These are phyloP conservation scores for Ornithoptera alexandrae DNA, from an alignment of 2,888 invertebrate species.

Conservation along the genomic window DNA sequence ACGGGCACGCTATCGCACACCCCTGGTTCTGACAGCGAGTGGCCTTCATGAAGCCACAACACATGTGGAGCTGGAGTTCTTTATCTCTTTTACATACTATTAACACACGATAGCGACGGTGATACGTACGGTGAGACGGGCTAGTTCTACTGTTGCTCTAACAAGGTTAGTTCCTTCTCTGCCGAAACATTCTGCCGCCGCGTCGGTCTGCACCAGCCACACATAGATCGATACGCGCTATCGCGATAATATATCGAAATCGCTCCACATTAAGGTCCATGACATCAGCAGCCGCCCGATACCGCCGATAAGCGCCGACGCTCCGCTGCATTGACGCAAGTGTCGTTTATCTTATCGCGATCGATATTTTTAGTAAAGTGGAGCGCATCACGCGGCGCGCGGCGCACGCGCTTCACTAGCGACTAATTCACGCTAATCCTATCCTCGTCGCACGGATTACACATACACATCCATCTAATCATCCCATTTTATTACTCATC, in stretches of 20 bases:
- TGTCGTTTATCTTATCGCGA: slow-evolving; percentile 40
- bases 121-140: too few relatives aligned
- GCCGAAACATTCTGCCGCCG: slow-evolving; percentile 9
- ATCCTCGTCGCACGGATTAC: neutral
- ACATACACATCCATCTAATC: too few relatives aligned
- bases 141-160: too few relatives aligned
- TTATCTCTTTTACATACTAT: too few relatives aligned
- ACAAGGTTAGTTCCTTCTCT: neutral
- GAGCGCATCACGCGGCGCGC: slow-evolving; percentile 9
- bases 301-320: slow-evolving; percentile 26
- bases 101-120: too few relatives aligned
- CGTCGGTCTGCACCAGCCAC: slow-evolving; percentile 28
- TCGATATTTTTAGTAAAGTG: slow-evolving; percentile 34
- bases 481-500: too few relatives aligned
- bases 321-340: slow-evolving; percentile 43
- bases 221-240: slow-evolving; percentile 24
- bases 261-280: slow-evolving; percentile 42
- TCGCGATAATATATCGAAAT: slow-evolving; percentile 31
- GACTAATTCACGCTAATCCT: slow-evolving; percentile 8
- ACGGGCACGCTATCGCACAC: too few relatives aligned
- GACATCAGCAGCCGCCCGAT: slow-evolving; percentile 38
- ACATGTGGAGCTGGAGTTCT: too few relatives aligned
- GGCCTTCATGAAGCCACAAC: too few relatives aligned
- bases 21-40: too few relatives aligned
- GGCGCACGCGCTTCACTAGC: slow-evolving; percentile 6